These are phyloP conservation scores for Drosophila sturtevanti DNA, from an alignment of 1,140 invertebrate species.

Conservation along the genomic window DNA sequence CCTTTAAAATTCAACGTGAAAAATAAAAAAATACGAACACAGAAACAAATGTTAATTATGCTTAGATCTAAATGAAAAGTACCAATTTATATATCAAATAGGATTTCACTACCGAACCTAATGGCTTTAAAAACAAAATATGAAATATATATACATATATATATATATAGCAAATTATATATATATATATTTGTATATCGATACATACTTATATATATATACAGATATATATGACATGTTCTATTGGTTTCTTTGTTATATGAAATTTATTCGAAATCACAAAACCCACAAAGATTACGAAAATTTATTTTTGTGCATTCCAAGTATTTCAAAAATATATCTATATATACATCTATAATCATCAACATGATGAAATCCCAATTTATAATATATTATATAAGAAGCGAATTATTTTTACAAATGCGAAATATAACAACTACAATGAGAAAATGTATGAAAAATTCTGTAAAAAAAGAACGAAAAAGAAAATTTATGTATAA, in stretches of 20 bases:
- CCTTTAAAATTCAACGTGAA: conserved; percentile 47
- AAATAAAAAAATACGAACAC: conserved; percentile 12
- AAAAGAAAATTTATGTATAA: conserved; percentile 24
- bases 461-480: conserved; percentile 56
- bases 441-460: conserved; percentile 35
- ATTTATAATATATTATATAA: conserved; percentile 38
- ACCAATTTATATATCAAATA: conserved; percentile 73
- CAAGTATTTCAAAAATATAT: conserved; percentile 74
- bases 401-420: conserved; percentile 51
- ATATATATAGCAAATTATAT: conserved; percentile 31
- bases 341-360: conserved; percentile 25
- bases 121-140: conserved; percentile 62
- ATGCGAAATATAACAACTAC: conserved; percentile 24
- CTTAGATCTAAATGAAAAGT: conserved; percentile 41
- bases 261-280: conserved; percentile 51
- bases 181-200: conserved; percentile 24
- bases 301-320: conserved; percentile 75
- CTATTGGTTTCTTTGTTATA: conserved; percentile 54
- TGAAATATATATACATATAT: neutral
- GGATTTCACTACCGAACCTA: conserved; percentile 66
- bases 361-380: conserved; percentile 12
- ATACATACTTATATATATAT: conserved; percentile 19
- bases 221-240: conserved; percentile 16
- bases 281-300: conserved; percentile 33
- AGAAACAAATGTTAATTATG: conserved; percentile 37